phyloP scores from a whole-genome alignment of 2,797 vertebrate genomes.

The Limnodromus scolopaceus region DNA sequence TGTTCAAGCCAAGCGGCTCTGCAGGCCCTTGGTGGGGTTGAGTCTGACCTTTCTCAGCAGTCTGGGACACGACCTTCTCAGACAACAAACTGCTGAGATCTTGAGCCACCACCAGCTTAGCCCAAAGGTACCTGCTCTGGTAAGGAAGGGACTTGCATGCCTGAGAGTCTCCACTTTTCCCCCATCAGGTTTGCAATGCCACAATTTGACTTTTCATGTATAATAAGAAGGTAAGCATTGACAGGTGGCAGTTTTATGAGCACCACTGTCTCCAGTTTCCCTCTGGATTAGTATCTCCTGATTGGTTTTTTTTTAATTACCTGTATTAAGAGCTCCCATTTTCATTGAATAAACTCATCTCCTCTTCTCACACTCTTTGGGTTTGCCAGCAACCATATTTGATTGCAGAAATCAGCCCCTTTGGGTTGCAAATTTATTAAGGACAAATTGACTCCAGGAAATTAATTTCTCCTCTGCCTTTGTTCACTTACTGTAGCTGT shows the following conservation, averaged over 20 bases:
- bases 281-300: background rate
- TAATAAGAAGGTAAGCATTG: background rate
- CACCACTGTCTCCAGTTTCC: background rate
- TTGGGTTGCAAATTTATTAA: background rate
- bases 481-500: background rate
- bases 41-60: background rate
- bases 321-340: background rate
- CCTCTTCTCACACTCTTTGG: background rate
- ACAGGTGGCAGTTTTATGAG: background rate
- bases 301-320: background rate
- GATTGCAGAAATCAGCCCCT: background rate
- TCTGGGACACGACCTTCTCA: rapidly evolving
- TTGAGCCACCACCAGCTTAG: background rate
- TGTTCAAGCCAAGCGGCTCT: background rate
- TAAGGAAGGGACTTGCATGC: background rate
- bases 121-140: background rate
- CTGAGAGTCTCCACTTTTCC: background rate
- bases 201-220: background rate
- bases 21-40: background rate
- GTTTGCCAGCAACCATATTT: background rate
- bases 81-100: background rate
- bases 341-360: background rate
- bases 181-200: rapidly evolving
- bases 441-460: background rate
- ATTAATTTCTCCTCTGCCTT: background rate